Evolutionary conservation across 2,797 vertebrate genomes (phyloP).

Genomic region (Syngnathus rostellatus): DNA sequence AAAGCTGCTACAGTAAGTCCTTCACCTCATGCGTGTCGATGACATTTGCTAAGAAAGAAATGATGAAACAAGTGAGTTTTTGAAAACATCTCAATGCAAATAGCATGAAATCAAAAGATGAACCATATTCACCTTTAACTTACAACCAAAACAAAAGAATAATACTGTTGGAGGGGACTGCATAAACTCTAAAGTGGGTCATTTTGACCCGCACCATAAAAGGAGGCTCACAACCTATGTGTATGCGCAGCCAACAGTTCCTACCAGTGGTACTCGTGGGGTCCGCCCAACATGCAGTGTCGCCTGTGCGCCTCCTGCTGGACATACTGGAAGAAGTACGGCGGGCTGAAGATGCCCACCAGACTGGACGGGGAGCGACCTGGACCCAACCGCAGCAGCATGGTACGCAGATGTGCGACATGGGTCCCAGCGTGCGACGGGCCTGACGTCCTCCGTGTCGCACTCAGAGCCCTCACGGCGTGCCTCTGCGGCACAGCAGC

Average conservation of each 20-base stretch:
- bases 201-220: background rate
- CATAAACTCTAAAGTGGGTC: no score
- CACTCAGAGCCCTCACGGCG: constrained; percentile 82
- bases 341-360: constrained; percentile 97
- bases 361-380: constrained; percentile 92
- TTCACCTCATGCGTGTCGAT: background rate
- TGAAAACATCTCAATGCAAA: no score
- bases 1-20: constrained; percentile 97
- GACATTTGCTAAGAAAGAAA: no score
- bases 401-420: constrained; percentile 59
- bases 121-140: no score
- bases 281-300: constrained; percentile 98
- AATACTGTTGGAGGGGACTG: no score
- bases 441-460: background rate
- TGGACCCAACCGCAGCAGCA: constrained; percentile 88
- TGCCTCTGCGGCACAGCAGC: constrained; percentile 81
- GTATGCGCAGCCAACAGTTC: constrained; percentile 83
- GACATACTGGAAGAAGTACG: constrained; percentile 99
- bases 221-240: constrained; percentile 2
- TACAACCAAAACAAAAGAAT: no score
- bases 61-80: no score
- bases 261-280: constrained; percentile 99
- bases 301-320: constrained; percentile 94
- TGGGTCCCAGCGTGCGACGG: background rate
- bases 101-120: no score